These are phyloP conservation scores for Emberiza fucata DNA, from an alignment of 2,113 vertebrate species.

Conservation along the genomic window DNA sequence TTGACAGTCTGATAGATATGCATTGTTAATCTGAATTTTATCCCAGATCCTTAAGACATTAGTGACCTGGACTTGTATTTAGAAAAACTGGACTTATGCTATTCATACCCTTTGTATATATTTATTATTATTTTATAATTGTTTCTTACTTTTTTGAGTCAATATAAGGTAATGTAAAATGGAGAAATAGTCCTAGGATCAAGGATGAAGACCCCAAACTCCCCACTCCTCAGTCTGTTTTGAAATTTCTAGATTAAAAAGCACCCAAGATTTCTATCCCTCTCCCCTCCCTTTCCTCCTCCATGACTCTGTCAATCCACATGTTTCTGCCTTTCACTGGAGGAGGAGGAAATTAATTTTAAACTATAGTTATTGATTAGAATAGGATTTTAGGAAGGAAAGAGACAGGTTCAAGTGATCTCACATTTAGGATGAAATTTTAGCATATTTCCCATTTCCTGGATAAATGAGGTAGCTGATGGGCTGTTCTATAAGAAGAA, in stretches of 20 bases:
- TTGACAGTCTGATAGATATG: not conserved
- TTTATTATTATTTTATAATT: not conserved
- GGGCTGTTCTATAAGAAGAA: not conserved
- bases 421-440: not conserved
- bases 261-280: accelerated
- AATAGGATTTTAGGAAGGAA: not conserved
- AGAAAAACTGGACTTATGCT: not conserved
- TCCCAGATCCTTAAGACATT: not conserved
- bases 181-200: not conserved
- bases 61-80: not conserved
- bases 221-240: not conserved
- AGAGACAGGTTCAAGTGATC: not conserved
- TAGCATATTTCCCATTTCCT: not conserved
- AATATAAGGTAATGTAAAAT: not conserved
- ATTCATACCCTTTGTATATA: not conserved
- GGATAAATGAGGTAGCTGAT: not conserved
- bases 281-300: not conserved
- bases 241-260: not conserved
- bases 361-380: not conserved
- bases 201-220: not conserved
- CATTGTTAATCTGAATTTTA: not conserved
- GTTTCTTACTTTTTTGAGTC: not conserved
- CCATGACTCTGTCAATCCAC: not conserved
- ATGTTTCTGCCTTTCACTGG: not conserved
- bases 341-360: not conserved